Percentiles rank a stretch among this genome's conserved stretches.
Conservation (phyloP, 2,797 vertebrate species). For the Chloroceryle inda region DNA sequence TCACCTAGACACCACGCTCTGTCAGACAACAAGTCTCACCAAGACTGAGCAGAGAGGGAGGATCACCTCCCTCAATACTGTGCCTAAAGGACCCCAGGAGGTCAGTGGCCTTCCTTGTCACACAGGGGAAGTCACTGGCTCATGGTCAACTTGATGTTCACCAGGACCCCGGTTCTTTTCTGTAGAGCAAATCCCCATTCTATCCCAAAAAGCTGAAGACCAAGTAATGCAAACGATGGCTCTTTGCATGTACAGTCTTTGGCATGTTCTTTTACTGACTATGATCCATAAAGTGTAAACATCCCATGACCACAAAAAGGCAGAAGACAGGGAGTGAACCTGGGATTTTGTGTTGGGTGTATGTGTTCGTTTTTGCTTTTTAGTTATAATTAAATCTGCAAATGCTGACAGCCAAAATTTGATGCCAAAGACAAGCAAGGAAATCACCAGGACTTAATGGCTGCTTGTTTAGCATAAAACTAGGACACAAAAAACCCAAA, state of each 20-base stretch:
- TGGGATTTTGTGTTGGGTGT: neutral
- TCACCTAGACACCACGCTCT: neutral
- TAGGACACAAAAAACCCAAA: neutral
- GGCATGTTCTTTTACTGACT: neutral
- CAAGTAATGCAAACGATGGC: neutral
- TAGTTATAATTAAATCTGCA: neutral
- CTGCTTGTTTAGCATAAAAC: neutral
- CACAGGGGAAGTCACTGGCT: neutral
- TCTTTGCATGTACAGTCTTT: slow-evolving; percentile 7
- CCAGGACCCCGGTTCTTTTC: neutral
- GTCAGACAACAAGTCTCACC: neutral
- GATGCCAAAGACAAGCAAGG: neutral
- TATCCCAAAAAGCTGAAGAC: neutral
- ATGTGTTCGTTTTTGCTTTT: neutral
- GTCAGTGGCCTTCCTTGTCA: neutral
- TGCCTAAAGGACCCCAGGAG: neutral
- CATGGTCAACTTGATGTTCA: neutral
- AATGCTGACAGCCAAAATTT: neutral
- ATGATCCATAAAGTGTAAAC: neutral
- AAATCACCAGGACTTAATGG: neutral
- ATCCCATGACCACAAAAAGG: neutral
- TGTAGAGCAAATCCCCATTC: neutral
- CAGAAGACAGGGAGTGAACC: neutral
- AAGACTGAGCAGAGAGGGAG: neutral
- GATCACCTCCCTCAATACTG: neutral